Base-by-base conservation (phyloP, 2,797 vertebrate species). In the Premnoplex brunnescens region DNA sequence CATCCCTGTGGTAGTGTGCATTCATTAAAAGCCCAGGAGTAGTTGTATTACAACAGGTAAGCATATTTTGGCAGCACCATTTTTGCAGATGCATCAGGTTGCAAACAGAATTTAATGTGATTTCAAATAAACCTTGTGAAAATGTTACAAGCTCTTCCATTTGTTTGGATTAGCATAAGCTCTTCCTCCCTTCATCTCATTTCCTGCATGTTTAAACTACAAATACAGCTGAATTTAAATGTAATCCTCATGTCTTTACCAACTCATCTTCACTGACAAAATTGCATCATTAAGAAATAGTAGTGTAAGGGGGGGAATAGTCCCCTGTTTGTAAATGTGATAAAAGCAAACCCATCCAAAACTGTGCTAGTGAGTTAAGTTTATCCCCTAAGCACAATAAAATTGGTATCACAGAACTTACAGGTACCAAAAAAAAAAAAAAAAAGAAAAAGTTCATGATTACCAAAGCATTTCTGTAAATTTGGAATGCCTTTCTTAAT, bases 131-230 rank as follows among this genome's bases (percentile, higher is more conserved):
- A 91, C 44, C 54, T 54, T 81, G 64, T 92, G 84, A 75, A 93
- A 96, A 91, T 0, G 19, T 86, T 95, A 72, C 8, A 6, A 93
- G 67, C 41, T 69, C 60, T 89, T 48, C 86, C 64, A 24, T 96
- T 97, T 94, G 85, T 93, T 75, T 82, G 84, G 92, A 93, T 96
- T 95, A 96, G 44, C 85, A 95, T 95, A 96, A 94, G 64, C 89
- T 91, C 82, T 93, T 93, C 79, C 83, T 93, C 59, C 27, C 68
- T 55, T 90, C 90, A 83, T 93, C 91, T 97, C 85, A 88, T 97
- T 97, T 97, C 84, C 91, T 1, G 1, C 81, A 67, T 94, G 69
- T 95, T 94, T 96, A 86, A 91, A 80, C 80, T 94, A 89, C 91
- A 94, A 95, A 87, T 88, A 71, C 66, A 89, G 81, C 68, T 87